Evolutionary conservation across 2,113 vertebrate species (phyloP).

Genomic region (Gambusia holbrooki): DNA sequence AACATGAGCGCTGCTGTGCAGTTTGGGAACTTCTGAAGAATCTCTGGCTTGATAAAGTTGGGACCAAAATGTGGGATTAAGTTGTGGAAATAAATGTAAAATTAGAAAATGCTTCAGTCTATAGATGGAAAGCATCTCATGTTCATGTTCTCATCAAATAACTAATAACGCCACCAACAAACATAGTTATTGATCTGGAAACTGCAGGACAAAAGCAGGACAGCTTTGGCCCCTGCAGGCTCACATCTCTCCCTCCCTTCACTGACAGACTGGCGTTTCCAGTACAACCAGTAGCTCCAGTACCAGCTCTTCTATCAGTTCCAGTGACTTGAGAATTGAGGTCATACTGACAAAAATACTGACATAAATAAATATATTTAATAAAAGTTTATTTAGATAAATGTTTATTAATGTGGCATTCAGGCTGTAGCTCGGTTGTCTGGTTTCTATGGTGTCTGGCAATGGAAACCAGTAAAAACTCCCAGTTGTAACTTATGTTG

Average conservation of each 20-base stretch:
- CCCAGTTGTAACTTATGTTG: too few relatives aligned
- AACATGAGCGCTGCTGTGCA: neutral
- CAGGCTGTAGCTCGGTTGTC: too few relatives aligned
- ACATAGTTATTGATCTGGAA: neutral
- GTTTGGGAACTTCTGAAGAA: neutral
- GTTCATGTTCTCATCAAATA: neutral
- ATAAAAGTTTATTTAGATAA: neutral
- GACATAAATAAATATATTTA: neutral
- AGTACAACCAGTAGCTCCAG: conserved; percentile 3
- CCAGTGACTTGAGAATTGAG: neutral
- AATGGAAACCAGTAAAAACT: too few relatives aligned
- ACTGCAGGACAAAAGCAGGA: conserved; percentile 19
- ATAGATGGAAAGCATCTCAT: neutral
- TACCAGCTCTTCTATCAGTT: neutral
- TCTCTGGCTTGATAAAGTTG: neutral
- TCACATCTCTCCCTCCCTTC: neutral
- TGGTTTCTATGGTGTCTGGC: neutral
- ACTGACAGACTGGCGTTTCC: neutral
- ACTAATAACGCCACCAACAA: neutral
- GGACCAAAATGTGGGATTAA: too few relatives aligned
- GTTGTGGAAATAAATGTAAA: too few relatives aligned
- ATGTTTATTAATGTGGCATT: too few relatives aligned
- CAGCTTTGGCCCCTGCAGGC: conserved; percentile 14
- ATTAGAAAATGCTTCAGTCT: neutral
- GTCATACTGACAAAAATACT: neutral